Evolutionary conservation across 2,113 vertebrate species (phyloP).

Genomic region (Tupaia chinensis): DNA sequence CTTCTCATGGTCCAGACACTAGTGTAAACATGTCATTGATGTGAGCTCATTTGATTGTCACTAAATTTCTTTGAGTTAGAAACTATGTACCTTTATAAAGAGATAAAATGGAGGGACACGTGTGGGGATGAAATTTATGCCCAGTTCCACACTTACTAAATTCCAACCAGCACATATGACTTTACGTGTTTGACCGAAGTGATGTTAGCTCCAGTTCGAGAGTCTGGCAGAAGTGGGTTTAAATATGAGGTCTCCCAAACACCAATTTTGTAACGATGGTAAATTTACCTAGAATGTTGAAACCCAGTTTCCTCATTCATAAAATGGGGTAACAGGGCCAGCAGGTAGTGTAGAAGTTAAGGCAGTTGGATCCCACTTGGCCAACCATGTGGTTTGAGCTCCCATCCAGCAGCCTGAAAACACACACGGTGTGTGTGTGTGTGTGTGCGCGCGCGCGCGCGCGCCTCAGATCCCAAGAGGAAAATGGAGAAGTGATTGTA

Average conservation of each 20-base stretch:
- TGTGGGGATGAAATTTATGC: rapidly evolving
- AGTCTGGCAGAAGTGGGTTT: background rate
- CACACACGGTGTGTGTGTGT: too few species aligned
- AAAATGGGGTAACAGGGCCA: background rate
- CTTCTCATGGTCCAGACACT: rapidly evolving
- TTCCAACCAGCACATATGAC: background rate
- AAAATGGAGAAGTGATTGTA: too few species aligned
- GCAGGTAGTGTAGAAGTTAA: too few species aligned
- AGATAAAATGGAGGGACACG: background rate
- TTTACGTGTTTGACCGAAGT: background rate
- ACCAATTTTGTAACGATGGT: background rate
- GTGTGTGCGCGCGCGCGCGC: too few species aligned
- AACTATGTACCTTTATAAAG: background rate
- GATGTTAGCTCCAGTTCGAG: background rate
- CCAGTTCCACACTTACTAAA: background rate
- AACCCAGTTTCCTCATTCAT: background rate
- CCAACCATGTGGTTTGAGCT: too few species aligned
- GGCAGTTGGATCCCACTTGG: too few species aligned
- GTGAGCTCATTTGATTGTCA: background rate
- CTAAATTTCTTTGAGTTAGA: background rate
- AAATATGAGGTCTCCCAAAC: background rate
- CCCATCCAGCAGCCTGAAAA: too few species aligned
- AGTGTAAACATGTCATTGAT: background rate
- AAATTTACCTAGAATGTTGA: background rate
- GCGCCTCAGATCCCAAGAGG: too few species aligned